These are phyloP conservation scores for Cybosia mesomella DNA, from an alignment of 2,888 invertebrate genomes.

Conservation along the genomic window DNA sequence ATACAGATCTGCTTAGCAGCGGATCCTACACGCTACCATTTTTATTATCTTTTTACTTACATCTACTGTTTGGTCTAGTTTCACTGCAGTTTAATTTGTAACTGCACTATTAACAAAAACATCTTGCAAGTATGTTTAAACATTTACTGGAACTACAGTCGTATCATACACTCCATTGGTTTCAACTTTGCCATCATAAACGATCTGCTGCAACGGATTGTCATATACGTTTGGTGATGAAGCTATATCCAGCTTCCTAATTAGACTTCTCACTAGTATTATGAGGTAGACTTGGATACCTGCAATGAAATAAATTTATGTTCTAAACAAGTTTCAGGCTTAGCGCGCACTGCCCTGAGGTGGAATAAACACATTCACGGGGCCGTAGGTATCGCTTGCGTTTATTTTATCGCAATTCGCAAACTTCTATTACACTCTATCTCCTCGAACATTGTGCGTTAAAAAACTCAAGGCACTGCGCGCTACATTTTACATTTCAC, in stretches of 20 bases:
- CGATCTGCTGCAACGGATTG: slow-evolving; percentile 72
- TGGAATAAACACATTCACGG: no score
- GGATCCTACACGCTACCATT: neutral
- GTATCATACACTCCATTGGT: slow-evolving; percentile 56
- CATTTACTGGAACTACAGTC: slow-evolving; percentile 47
- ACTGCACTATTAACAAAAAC: neutral
- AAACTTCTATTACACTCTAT: no score
- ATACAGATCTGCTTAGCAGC: no score
- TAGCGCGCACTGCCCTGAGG: no score
- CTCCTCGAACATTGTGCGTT: no score
- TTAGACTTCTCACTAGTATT: slow-evolving; percentile 66
- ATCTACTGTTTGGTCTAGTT: slow-evolving; percentile 1
- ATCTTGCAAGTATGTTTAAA: slow-evolving; percentile 3
- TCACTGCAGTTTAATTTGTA: neutral
- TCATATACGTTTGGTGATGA: slow-evolving; percentile 62
- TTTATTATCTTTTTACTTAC: neutral
- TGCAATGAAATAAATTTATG: slow-evolving; percentile 44
- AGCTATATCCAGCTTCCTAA: slow-evolving; percentile 67
- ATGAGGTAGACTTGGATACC: slow-evolving; percentile 72
- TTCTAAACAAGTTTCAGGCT: neutral
- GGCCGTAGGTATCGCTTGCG: no score
- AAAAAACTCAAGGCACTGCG: no score
- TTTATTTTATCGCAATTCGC: no score
- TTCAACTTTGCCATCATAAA: slow-evolving; percentile 64
- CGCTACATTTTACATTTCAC: no score